Conservation (phyloP, 2,888 invertebrate species). For the Eupithecia dodoneata region DNA sequence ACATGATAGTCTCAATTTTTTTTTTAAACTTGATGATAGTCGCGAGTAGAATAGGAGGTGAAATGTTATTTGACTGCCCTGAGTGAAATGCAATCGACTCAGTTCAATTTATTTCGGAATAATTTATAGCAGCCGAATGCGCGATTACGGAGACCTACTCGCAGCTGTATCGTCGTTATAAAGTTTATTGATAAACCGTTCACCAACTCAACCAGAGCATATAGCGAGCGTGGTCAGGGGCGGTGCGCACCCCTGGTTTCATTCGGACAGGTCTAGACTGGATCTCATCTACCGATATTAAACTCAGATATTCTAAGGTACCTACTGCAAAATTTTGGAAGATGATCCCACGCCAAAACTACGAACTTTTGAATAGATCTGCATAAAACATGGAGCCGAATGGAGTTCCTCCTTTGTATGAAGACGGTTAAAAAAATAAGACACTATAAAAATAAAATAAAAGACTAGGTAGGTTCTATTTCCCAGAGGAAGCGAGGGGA, state of each 20-base stretch:
- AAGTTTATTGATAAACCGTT: background rate
- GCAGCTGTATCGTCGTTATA: background rate
- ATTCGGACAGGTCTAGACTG: background rate
- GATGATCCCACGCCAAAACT: background rate
- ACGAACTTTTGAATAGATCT: background rate
- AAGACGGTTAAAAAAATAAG: background rate
- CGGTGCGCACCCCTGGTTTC: background rate
- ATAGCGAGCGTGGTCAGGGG: background rate
- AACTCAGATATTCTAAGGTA: background rate
- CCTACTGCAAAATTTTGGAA: background rate
- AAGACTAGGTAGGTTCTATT: background rate
- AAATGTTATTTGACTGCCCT: background rate
- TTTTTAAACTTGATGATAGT: background rate
- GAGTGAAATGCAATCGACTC: background rate
- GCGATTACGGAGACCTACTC: background rate
- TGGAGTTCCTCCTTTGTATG: background rate
- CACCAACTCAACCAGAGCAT: background rate
- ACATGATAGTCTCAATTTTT: too few relatives aligned
- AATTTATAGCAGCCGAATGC: background rate
- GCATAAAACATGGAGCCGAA: background rate
- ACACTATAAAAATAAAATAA: background rate
- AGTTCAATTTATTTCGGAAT: constrained; percentile 1
- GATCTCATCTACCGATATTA: background rate
- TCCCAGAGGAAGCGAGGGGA: background rate
- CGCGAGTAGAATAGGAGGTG: background rate